Evolutionary conservation across 1,140 invertebrate genomes (phyloP).

Genomic region (Brachystomella parvula): DNA sequence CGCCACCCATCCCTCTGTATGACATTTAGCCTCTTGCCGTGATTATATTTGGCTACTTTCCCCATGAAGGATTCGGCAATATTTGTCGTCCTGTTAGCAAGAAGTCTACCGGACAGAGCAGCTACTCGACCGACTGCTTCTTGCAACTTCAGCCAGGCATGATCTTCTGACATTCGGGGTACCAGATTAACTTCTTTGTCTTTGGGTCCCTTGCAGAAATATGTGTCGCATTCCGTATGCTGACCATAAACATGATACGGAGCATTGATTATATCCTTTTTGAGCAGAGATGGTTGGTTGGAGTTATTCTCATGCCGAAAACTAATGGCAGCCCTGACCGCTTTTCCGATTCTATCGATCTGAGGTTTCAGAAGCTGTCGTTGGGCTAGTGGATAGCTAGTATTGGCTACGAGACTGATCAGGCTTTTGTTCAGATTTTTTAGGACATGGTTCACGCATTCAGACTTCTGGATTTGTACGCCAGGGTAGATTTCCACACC

Average conservation of each 20-base stretch:
- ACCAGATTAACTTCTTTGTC: neutral
- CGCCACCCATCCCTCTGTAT: conserved; percentile 37
- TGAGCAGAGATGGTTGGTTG: conserved; percentile 16
- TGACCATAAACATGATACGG: neutral
- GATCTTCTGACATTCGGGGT: neutral
- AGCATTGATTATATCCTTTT: conserved; percentile 29
- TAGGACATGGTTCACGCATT: conserved; percentile 40
- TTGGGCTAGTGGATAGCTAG: conserved; percentile 19
- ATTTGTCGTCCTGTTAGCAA: conserved; percentile 42
- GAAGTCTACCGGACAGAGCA: conserved; percentile 34
- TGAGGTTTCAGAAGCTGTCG: conserved; percentile 2
- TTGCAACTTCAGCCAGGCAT: neutral
- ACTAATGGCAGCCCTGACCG: neutral
- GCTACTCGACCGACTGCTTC: neutral
- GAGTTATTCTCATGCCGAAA: conserved; percentile 17
- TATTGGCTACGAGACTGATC: conserved; percentile 32
- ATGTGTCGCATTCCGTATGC: neutral
- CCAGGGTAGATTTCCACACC: conserved; percentile 20
- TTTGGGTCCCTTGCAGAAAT: conserved; percentile 13
- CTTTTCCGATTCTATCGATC: conserved; percentile 11
- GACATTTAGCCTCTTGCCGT: conserved; percentile 43
- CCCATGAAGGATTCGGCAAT: conserved; percentile 42
- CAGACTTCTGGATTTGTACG: conserved; percentile 33
- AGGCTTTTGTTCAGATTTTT: conserved; percentile 41
- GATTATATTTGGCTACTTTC: conserved; percentile 40